Evolutionary conservation across 2,113 vertebrate species (phyloP).

Genomic region (Alosa alosa): DNA sequence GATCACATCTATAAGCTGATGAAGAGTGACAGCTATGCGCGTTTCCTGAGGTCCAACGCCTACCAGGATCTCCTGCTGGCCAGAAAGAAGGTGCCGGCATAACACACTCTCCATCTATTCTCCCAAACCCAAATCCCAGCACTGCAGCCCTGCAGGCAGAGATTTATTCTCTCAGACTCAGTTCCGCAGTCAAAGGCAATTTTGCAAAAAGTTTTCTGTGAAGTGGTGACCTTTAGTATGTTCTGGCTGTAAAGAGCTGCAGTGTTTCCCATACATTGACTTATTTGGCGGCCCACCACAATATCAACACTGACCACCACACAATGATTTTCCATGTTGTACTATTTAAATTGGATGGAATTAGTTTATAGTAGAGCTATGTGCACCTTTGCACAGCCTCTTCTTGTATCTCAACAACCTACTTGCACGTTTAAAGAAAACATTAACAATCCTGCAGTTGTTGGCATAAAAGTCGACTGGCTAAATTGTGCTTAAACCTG

Average conservation of each 20-base stretch:
- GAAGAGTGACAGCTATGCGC: slow-evolving; percentile 97
- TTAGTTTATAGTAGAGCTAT: too few relatives aligned
- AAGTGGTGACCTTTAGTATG: neutral
- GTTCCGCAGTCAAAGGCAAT: neutral
- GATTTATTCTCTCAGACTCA: neutral
- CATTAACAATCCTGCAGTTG: too few relatives aligned
- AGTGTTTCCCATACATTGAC: too few relatives aligned
- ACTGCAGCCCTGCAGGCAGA: neutral
- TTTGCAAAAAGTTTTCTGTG: neutral
- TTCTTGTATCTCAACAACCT: too few relatives aligned
- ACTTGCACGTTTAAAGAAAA: too few relatives aligned
- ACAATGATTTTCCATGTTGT: too few relatives aligned
- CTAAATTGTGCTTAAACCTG: too few relatives aligned
- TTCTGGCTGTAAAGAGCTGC: neutral
- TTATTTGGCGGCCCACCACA: too few relatives aligned
- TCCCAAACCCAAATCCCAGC: neutral
- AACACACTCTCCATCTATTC: neutral
- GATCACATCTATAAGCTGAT: slow-evolving; percentile 99
- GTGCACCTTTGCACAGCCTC: too few relatives aligned
- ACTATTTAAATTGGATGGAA: too few relatives aligned
- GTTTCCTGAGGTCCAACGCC: slow-evolving; percentile 94
- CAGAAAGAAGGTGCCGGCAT: slow-evolving; percentile 86
- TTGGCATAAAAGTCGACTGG: too few relatives aligned
- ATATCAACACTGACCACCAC: too few relatives aligned
- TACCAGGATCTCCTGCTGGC: slow-evolving; percentile 96